These are phyloP conservation scores for Hylomyscus alleni DNA, from an alignment of 2,797 vertebrate genomes.

Conservation along the genomic window DNA sequence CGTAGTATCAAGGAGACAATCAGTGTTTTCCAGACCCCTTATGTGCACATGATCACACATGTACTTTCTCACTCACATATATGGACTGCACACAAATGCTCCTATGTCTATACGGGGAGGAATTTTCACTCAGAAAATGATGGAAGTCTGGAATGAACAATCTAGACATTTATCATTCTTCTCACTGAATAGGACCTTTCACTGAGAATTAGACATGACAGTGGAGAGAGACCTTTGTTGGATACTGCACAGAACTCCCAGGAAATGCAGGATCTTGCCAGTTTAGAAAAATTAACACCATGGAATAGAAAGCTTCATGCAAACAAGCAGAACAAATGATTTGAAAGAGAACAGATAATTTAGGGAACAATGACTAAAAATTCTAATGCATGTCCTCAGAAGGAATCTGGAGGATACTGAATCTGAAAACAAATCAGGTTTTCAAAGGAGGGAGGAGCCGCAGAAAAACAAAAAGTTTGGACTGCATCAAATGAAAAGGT, in stretches of 20 bases:
- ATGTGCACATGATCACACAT: background rate
- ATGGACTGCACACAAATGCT: background rate
- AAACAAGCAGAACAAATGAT: conserved; percentile 67
- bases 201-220: background rate
- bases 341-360: conserved; percentile 74
- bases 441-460: conserved; percentile 52
- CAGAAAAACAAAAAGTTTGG: background rate
- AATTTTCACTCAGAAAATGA: background rate
- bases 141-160: background rate
- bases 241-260: background rate
- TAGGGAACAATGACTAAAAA: conserved; percentile 75
- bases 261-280: conserved; percentile 65
- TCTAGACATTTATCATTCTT: background rate
- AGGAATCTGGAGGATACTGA: conserved; percentile 31
- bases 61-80: background rate
- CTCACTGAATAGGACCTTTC: background rate
- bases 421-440: conserved; percentile 53
- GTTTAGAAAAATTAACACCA: conserved; percentile 69
- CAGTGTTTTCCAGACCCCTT: background rate
- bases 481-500: background rate
- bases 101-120: background rate
- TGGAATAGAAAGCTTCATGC: conserved; percentile 54
- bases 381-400: conserved; percentile 68
- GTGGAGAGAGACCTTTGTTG: background rate
- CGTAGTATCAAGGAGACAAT: background rate